phyloP scores from a whole-genome alignment of 2,888 invertebrate species.

The Barypeithes pellucidus region DNA sequence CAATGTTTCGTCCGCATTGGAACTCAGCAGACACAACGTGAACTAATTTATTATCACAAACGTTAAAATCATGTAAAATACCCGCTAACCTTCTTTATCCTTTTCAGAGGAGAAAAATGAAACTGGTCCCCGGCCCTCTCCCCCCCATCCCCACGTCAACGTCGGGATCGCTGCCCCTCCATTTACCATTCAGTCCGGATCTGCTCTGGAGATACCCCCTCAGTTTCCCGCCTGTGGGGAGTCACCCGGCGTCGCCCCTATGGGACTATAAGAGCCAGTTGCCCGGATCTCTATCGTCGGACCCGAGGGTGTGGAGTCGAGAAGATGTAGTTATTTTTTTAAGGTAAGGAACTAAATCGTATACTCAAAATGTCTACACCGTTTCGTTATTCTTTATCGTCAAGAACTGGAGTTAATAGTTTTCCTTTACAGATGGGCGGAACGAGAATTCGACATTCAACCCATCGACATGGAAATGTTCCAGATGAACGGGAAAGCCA shows the following conservation, averaged over 20 bases:
- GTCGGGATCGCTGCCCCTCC: slow-evolving; percentile 79
- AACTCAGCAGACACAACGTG: no score
- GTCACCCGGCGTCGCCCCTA: slow-evolving; percentile 78
- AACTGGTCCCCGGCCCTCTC: slow-evolving; percentile 72
- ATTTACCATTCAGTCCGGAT: slow-evolving; percentile 88
- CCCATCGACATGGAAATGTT: slow-evolving; percentile 94
- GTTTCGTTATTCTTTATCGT: no score
- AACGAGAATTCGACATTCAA: slow-evolving; percentile 92
- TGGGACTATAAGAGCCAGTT: slow-evolving; percentile 91
- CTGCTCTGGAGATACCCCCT: slow-evolving; percentile 91
- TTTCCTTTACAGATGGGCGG: slow-evolving; percentile 78
- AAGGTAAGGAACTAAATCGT: slow-evolving; percentile 41
- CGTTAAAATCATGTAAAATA: no score
- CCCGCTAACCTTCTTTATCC: slow-evolving; percentile 35
- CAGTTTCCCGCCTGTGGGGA: slow-evolving; percentile 80
- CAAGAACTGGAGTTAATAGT: no score
- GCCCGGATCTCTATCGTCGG: slow-evolving; percentile 87
- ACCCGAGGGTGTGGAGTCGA: slow-evolving; percentile 92
- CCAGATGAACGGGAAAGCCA: slow-evolving; percentile 97
- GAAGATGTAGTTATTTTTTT: slow-evolving; percentile 92
- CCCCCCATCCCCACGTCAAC: slow-evolving; percentile 69
- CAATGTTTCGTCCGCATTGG: no score
- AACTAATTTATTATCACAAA: no score
- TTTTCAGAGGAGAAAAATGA: slow-evolving; percentile 69
- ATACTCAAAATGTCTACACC: no score